Evolutionary conservation across 1,140 invertebrate species (phyloP), one percentile per base, ranked within the genome.

Genomic region (Battus philenor): DNA sequence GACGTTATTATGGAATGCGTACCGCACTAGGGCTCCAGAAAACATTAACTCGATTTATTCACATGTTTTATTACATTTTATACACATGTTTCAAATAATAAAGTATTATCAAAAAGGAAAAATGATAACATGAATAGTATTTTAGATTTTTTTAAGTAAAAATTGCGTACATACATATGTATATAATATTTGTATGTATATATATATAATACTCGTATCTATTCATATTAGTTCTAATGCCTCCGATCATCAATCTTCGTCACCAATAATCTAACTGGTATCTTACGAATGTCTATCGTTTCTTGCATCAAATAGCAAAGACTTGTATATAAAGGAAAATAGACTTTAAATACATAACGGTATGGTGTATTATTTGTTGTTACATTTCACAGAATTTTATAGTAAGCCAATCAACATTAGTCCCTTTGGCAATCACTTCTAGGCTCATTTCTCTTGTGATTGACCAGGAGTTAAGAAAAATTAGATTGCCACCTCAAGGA

Each of bases 401-500:
- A 29, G 50, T 55, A 50, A 66, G 67, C 68, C 74, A 78, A 78
- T 78, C 74, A 78, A 70, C 68, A 73, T 69, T 71, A 68, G 68
- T 63, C 68, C 62, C 71, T 76, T 72, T 73, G 58, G 58, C 47
- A 50, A 69, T 69, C 50, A 48, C 55, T 59, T 59, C 55, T 76
- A 66, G 73, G 67, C 75, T 82, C 78, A 76, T 79, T 85, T 80
- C 67, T 69, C 59, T 60, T 39, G 64, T 74, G 76, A 85, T 84
- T 75, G 78, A 79, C 62, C 67, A 64, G 18, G 48, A 61, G 50
- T 72, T 68, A 68, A 66, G 58, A 71, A 65, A 84, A 81, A 84
- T 72, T 74, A 73, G 81, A 79, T 82, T 80, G 73, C 76, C 78
- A 79, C 81, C 72, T 79, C 73, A 58, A 59, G 58, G 54, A 58